Percentiles rank a stretch among this genome's conserved stretches.
phyloP scores from a whole-genome alignment of 2,113 vertebrate species.

The Cheirogaleus medius region DNA sequence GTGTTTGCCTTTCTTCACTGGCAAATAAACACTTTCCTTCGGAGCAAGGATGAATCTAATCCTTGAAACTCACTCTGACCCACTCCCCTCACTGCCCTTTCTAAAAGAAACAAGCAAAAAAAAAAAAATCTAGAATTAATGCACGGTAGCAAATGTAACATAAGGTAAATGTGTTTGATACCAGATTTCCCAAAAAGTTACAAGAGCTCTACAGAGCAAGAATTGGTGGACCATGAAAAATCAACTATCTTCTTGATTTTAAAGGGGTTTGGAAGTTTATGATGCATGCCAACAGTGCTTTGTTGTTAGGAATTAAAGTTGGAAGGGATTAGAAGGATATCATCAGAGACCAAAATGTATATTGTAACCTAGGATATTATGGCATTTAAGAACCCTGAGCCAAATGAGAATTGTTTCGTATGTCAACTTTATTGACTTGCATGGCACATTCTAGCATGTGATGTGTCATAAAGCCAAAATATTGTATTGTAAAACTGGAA shows the following conservation, averaged over 20 bases:
- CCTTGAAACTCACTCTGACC: neutral
- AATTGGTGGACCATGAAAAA: neutral
- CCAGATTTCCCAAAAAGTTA: neutral
- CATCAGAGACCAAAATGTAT: slow-evolving; percentile 50
- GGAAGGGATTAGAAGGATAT: slow-evolving; percentile 40
- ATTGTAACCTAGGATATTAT: slow-evolving; percentile 32
- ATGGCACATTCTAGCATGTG: slow-evolving; percentile 65
- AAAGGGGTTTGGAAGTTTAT: neutral
- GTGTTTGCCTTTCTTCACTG: slow-evolving; percentile 69
- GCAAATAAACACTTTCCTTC: slow-evolving; percentile 64
- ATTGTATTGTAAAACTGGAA: neutral
- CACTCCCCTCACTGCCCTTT: neutral
- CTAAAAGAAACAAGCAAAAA: neutral
- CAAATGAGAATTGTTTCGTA: slow-evolving; percentile 49
- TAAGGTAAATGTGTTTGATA: slow-evolving; percentile 40
- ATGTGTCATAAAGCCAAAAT: slow-evolving; percentile 14
- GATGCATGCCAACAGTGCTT: neutral
- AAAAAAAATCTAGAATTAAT: neutral
- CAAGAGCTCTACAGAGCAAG: slow-evolving; percentile 19
- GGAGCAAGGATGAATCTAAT: slow-evolving; percentile 47
- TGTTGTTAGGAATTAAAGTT: slow-evolving; percentile 7
- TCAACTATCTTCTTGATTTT: neutral
- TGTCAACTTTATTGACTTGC: slow-evolving; percentile 68
- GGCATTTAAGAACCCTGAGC: slow-evolving; percentile 77
- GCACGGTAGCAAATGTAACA: neutral